Base-by-base conservation (phyloP, 2,888 invertebrate species). In the Mechanitis mazaeus region DNA sequence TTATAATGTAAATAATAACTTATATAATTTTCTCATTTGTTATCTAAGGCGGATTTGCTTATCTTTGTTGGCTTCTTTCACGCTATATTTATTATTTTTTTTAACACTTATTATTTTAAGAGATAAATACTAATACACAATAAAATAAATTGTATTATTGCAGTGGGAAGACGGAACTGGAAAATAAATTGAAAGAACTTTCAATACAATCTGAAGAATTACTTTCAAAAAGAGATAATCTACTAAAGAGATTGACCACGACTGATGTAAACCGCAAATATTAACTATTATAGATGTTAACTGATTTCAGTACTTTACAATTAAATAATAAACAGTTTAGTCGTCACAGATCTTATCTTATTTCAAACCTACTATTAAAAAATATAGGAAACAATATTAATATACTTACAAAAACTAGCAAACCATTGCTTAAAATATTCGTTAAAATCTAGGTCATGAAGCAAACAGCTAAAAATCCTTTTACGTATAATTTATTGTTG, bases 1-100 rank as follows among this genome's bases (percentile, higher is more conserved):
- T 60, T 12, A 72, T 75, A 54, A 62, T 81, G 86, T 86, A 67
- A 7, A 11, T 12, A 42, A 54, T 64, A 9, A 31, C 35, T 35
- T 54, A 12, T 46, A 42, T 9, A 42, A 9, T 3, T 7, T 3
- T 9, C 1, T 9, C 2, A 9, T 6, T 9, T 9, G 3, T 42
- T 58, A n/a, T 33, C 3, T 9, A 6, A 53, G n/a, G 3, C 7
- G 28, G 28, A 47, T 28, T 31, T 20, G 20, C 20, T 20, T 20
- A 20, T 20, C 20, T 20, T 20, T 20, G 20, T 20, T 20, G 20
- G 20, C 3, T 5, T 54, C 9, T 54, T 9, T 11, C 3, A 3
- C 35, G 12, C 20, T 31, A 54, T 2, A 31, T 11, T 5, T 31
- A 31, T 54, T 54, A 33, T 33, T 33, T 7, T 9, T n/a, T 54